Evolutionary conservation across 2,797 vertebrate genomes (phyloP).

Genomic region (Ptychobarbus kaznakovi): DNA sequence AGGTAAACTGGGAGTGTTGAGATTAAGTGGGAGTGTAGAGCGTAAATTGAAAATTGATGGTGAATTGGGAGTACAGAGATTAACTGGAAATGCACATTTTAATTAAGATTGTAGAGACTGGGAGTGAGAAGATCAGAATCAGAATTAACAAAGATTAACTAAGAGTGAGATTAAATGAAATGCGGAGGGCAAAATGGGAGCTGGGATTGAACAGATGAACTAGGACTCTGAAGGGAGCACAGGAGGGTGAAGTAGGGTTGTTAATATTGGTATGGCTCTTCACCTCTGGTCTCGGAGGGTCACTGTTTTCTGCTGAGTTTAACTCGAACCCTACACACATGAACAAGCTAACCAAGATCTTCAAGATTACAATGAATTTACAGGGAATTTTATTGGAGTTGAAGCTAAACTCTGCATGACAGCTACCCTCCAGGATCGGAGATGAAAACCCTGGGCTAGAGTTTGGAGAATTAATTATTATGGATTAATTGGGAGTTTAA

Average conservation of each 20-base stretch:
- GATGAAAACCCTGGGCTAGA: neutral
- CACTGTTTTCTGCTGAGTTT: neutral
- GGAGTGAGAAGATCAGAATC: neutral
- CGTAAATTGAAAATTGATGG: neutral
- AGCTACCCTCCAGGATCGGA: neutral
- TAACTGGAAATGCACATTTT: neutral
- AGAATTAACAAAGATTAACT: neutral
- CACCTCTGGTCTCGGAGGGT: neutral
- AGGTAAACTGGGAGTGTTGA: neutral
- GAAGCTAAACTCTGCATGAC: neutral
- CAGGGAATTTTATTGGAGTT: neutral
- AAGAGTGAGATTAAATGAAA: neutral
- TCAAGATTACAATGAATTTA: neutral
- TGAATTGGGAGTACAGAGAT: neutral
- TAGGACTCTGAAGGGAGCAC: neutral
- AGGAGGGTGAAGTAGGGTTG: neutral
- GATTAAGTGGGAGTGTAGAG: neutral
- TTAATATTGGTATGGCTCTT: neutral
- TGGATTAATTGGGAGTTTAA: neutral
- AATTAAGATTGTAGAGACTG: neutral
- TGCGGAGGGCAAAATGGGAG: neutral
- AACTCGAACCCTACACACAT: neutral
- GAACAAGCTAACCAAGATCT: neutral
- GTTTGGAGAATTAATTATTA: neutral
- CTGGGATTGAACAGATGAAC: neutral